Evolutionary conservation across 2,888 invertebrate species (phyloP).

Genomic region (Nephrotoma appendiculata): DNA sequence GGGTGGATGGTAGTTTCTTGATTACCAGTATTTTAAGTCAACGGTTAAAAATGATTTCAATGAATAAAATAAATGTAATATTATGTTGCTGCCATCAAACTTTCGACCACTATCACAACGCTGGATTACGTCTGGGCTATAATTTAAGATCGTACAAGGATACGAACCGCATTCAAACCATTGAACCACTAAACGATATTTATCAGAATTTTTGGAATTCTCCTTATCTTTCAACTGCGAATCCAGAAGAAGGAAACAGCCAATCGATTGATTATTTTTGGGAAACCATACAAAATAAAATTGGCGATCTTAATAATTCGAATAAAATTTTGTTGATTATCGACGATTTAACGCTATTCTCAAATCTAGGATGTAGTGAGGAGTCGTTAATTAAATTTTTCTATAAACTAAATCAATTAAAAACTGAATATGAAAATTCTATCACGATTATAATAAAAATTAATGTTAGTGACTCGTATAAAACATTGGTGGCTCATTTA

Average conservation of each 20-base stretch:
- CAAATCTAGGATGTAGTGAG: constrained; percentile 44
- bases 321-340: constrained; percentile 35
- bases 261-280: constrained; percentile 24
- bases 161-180: constrained; percentile 33
- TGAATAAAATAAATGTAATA: constrained; percentile 40
- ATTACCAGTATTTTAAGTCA: constrained; percentile 50
- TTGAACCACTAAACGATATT: constrained; percentile 39
- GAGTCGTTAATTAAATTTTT: constrained; percentile 37
- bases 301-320: constrained; percentile 15
- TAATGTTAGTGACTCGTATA: constrained; percentile 41
- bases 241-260: background rate
- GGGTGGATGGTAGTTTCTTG: constrained; percentile 58
- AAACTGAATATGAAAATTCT: constrained; percentile 26
- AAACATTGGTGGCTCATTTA: constrained; percentile 42
- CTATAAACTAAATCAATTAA: constrained; percentile 33
- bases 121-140: constrained; percentile 58
- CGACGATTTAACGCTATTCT: constrained; percentile 57
- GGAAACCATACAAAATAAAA: constrained; percentile 30
- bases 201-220: constrained; percentile 26
- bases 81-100: constrained; percentile 56
- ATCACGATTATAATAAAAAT: constrained; percentile 42
- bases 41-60: constrained; percentile 34
- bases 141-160: constrained; percentile 41
- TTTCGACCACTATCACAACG: constrained; percentile 55
- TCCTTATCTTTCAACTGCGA: background rate